Percentiles rank a stretch among this genome's conserved stretches.
Evolutionary conservation across 2,113 vertebrate species (phyloP).

Genomic region (Hippocampus zosterae): DNA sequence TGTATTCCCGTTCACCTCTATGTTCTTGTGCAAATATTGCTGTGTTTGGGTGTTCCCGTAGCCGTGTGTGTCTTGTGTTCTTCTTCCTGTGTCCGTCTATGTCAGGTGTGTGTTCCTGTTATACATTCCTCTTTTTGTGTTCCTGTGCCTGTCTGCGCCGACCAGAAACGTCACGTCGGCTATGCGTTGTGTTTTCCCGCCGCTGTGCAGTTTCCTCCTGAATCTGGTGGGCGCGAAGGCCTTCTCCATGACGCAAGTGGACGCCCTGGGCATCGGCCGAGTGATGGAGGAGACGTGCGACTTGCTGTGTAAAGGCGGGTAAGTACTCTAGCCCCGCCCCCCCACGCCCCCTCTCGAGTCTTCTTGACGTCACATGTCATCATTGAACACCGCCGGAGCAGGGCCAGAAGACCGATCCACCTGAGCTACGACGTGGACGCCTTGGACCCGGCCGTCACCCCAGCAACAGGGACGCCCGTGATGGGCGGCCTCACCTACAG

Average conservation of each 20-base stretch:
- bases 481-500: constrained; percentile 72
- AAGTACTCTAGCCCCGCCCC: background rate
- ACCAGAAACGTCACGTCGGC: background rate
- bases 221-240: constrained; percentile 65
- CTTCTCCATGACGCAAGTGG: constrained; percentile 72
- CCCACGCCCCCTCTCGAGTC: background rate
- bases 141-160: background rate
- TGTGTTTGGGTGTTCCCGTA: too few species aligned
- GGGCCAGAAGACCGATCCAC: constrained; percentile 72
- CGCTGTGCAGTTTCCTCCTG: constrained; percentile 62
- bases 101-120: too few species aligned
- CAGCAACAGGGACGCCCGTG: constrained; percentile 74
- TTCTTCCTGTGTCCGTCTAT: too few species aligned
- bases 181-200: background rate
- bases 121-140: too few species aligned
- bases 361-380: background rate
- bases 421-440: constrained; percentile 77
- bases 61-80: too few species aligned
- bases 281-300: constrained; percentile 77
- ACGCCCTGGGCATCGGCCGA: constrained; percentile 63
- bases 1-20: too few species aligned
- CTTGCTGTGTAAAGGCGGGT: constrained; percentile 61
- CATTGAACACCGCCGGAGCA: constrained; percentile 9
- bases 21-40: too few species aligned
- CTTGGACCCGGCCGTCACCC: constrained; percentile 71